Base-by-base conservation (phyloP, 2,797 vertebrate species). In the Silurus aristotelis region DNA sequence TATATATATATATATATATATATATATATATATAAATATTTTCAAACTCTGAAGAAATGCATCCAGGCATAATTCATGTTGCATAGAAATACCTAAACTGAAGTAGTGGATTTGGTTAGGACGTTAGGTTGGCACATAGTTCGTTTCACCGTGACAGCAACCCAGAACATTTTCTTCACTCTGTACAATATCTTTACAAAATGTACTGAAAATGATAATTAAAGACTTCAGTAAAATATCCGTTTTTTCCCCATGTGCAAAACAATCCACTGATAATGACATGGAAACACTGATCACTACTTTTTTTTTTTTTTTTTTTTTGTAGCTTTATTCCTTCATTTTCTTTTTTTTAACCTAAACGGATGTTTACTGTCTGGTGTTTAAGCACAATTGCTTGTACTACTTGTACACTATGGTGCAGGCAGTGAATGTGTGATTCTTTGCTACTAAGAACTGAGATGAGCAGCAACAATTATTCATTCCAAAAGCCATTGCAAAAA, bases 51-150 rank as follows among this genome's bases (percentile, higher is more conserved):
- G 90, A 93, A 93, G 89, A 93, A 93, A 94, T 92, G 90, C 93
- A 93, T 94, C 92, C 91, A 93, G 93, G 89, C 92, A 94, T 86
- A 89, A 88, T 94, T 90, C 93, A 95, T 96, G 95, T 99, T 99
- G 98, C 98, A 99, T 99, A 99, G 98, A 97, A 95, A 96, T 95
- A 96, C 95, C 95, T 95, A 92, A 95, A 96, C 94, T 94, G 91
- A 96, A 96, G 90, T 89, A 92, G 96, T 94, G 93, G 92, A 93
- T 95, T 93, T 95, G 92, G 91, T 93, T 90, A 89, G 92, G 90
- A 92, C 92, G 90, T 82, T 91, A 93, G 90, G 93, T 96, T 96
- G 97, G 97, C 96, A 97, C 96, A 90, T 88, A 91, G 92, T 90
- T 87, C 93, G 89, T 90, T 92, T 91, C 77, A 87, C 71, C 85